Conservation (phyloP, 1,140 invertebrate genomes). For the Listronotus oregonensis region DNA sequence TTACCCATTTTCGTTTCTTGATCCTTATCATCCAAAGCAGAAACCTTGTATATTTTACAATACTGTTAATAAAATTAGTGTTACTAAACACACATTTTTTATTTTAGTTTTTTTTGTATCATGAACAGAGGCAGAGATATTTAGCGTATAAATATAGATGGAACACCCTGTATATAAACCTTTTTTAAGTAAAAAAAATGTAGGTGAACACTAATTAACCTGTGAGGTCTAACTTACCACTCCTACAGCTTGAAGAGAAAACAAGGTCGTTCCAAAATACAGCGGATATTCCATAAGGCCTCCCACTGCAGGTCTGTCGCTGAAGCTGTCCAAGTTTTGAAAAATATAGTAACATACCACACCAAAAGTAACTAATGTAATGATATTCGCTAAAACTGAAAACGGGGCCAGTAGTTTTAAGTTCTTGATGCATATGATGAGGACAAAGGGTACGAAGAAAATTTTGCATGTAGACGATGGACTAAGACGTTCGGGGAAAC, state of each 20-base stretch:
- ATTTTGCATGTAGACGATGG: constrained; percentile 60
- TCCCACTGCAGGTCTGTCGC: constrained; percentile 60
- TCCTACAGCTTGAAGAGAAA: constrained; percentile 86
- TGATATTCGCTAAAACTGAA: constrained; percentile 73
- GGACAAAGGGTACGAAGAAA: constrained; percentile 68
- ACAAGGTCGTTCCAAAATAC: constrained; percentile 85
- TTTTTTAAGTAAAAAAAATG: too few species aligned
- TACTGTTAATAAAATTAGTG: too few species aligned
- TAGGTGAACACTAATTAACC: too few species aligned
- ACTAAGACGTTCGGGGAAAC: constrained; percentile 53
- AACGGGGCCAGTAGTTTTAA: constrained; percentile 76
- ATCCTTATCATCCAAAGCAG: too few species aligned
- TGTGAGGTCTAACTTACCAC: constrained; percentile 73
- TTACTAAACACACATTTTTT: too few species aligned
- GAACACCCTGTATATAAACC: too few species aligned
- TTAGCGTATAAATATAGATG: too few species aligned
- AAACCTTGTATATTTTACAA: too few species aligned
- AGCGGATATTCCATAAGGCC: constrained; percentile 64
- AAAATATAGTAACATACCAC: constrained; percentile 75
- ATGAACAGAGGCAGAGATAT: too few species aligned
- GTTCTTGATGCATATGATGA: constrained; percentile 73
- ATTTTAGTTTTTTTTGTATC: too few species aligned
- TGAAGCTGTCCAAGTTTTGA: constrained; percentile 64
- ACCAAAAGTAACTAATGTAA: constrained; percentile 66
- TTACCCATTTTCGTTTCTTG: too few species aligned